phyloP scores from a whole-genome alignment of 2,113 vertebrate species.

The Mobula birostris region DNA sequence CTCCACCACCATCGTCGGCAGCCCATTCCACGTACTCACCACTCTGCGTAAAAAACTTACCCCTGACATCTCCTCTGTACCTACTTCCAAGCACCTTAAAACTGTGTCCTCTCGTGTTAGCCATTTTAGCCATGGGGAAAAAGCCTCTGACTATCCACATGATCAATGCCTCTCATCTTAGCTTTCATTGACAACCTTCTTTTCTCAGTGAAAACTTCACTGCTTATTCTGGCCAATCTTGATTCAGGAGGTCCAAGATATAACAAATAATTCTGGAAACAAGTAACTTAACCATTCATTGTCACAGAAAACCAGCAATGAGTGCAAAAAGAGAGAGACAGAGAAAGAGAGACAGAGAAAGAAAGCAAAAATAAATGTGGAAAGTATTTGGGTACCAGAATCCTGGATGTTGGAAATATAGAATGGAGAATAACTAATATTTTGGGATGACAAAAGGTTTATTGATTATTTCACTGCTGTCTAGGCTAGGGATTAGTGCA shows the following conservation, averaged over 20 bases:
- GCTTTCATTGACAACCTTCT: not conserved
- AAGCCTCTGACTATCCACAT: no score
- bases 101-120: no score
- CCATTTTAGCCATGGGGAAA: no score
- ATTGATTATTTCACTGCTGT: not conserved
- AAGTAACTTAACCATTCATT: not conserved
- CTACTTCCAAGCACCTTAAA: no score
- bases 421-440: not conserved
- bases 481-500: not conserved
- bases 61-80: no score
- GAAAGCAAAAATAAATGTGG: not conserved
- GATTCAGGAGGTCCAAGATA: not conserved
- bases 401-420: not conserved
- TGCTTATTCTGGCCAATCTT: not conserved
- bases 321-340: no score
- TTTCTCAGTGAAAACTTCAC: not conserved
- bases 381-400: not conserved
- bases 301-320: no score
- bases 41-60: no score
- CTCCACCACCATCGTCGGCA: no score
- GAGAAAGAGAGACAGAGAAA: no score
- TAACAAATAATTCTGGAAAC: not conserved
- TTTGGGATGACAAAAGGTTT: not conserved
- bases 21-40: no score
- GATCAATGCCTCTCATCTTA: not conserved